A percentile compares a stretch with the other conserved stretches of the same genome.
Evolutionary conservation across 2,113 vertebrate genomes (phyloP).

Genomic region (Tursiops truncatus): DNA sequence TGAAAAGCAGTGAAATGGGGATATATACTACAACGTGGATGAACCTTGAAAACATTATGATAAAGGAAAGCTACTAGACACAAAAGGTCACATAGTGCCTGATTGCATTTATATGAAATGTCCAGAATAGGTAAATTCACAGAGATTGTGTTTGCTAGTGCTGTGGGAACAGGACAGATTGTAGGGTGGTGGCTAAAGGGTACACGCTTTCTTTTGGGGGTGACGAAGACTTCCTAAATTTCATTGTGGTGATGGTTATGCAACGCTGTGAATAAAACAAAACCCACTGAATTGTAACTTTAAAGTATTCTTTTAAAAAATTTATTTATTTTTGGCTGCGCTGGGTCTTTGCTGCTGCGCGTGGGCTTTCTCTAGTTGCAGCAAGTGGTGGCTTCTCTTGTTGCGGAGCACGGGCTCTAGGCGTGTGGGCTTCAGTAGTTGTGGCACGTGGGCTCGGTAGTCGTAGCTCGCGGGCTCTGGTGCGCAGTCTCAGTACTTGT

Average conservation of each 20-base stretch:
- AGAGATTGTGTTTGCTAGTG: not conserved
- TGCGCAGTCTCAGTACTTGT: too few relatives aligned
- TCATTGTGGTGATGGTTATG: not conserved
- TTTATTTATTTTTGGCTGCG: too few relatives aligned
- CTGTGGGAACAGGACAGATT: not conserved
- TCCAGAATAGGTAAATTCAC: not conserved
- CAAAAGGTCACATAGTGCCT: not conserved
- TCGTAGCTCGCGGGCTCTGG: too few relatives aligned
- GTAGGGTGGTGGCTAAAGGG: not conserved
- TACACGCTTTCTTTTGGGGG: not conserved
- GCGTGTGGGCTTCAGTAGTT: too few relatives aligned
- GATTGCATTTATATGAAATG: not conserved
- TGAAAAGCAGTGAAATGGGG: not conserved
- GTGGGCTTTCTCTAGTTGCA: too few relatives aligned
- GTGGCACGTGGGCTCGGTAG: too few relatives aligned
- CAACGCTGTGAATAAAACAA: not conserved
- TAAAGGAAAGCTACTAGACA: not conserved
- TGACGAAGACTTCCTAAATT: not conserved
- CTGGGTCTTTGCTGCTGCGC: too few relatives aligned
- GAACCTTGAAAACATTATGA: not conserved
- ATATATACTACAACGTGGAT: not conserved
- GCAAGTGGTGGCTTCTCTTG: too few relatives aligned
- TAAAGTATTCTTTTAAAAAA: not conserved
- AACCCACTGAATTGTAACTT: not conserved
- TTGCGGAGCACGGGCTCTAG: too few relatives aligned